Evolutionary conservation across 1,140 invertebrate species (phyloP).

Genomic region (Drosophila asahinai): DNA sequence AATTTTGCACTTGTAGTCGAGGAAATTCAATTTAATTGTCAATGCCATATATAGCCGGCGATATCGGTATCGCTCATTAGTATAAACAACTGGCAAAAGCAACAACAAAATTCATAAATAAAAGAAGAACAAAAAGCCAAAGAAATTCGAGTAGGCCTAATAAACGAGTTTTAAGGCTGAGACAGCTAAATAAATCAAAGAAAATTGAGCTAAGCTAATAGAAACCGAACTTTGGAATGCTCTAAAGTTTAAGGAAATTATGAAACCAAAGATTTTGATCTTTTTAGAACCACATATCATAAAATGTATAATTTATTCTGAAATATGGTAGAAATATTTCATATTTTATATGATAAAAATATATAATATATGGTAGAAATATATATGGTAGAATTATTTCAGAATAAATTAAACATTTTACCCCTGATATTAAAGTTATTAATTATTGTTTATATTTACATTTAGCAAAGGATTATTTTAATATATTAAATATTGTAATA

Average conservation of each 20-base stretch:
- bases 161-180: constrained; percentile 48
- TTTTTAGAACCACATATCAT: neutral
- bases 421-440: neutral
- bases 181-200: constrained; percentile 16
- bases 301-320: no score
- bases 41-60: constrained; percentile 15
- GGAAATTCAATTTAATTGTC: constrained; percentile 24
- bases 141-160: constrained; percentile 48
- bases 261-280: no score
- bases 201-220: neutral
- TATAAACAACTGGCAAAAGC: constrained; percentile 3
- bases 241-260: neutral
- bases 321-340: no score
- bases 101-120: neutral
- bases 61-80: neutral
- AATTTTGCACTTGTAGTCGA: neutral
- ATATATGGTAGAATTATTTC: no score
- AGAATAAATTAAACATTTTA: neutral
- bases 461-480: neutral
- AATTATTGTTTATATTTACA: neutral
- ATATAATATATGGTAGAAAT: no score
- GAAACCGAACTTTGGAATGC: neutral
- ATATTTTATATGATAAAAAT: no score
- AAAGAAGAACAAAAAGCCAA: neutral
- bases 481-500: neutral